phyloP scores from a whole-genome alignment of 2,113 vertebrate genomes.

The Macquaria australasica region DNA sequence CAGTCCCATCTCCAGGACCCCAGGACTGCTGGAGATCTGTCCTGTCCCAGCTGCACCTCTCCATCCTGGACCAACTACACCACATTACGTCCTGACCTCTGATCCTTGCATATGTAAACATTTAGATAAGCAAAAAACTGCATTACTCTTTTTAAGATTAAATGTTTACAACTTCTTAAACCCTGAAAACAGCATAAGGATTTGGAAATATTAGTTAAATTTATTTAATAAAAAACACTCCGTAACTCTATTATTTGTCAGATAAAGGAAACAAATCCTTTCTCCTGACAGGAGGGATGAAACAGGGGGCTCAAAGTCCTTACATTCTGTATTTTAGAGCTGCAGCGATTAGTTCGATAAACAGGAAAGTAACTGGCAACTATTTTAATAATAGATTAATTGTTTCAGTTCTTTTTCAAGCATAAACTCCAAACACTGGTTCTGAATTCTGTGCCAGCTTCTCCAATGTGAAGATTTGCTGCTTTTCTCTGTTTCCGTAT shows the following conservation, averaged over 20 bases:
- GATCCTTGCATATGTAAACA: neutral
- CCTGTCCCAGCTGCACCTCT: neutral
- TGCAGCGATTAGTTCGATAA: neutral
- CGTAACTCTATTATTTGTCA: neutral
- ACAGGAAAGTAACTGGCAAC: neutral
- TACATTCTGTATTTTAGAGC: neutral
- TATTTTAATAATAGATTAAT: neutral
- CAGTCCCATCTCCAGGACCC: constrained; percentile 12
- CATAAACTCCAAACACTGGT: neutral
- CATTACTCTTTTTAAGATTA: neutral
- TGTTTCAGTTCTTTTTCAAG: neutral
- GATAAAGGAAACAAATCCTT: neutral
- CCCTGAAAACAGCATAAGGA: neutral
- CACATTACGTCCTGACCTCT: neutral
- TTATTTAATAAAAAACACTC: neutral
- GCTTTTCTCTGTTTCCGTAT: neutral
- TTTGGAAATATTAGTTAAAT: neutral
- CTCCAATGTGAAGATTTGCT: neutral
- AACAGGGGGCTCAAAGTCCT: neutral
- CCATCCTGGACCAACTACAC: neutral
- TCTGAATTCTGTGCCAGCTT: neutral
- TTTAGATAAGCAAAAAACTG: neutral
- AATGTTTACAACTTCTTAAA: neutral
- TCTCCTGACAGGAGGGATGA: neutral
- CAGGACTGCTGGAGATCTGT: neutral